phyloP scores from a whole-genome alignment of 2,113 vertebrate genomes.

The Myrmophylax atrothorax region DNA sequence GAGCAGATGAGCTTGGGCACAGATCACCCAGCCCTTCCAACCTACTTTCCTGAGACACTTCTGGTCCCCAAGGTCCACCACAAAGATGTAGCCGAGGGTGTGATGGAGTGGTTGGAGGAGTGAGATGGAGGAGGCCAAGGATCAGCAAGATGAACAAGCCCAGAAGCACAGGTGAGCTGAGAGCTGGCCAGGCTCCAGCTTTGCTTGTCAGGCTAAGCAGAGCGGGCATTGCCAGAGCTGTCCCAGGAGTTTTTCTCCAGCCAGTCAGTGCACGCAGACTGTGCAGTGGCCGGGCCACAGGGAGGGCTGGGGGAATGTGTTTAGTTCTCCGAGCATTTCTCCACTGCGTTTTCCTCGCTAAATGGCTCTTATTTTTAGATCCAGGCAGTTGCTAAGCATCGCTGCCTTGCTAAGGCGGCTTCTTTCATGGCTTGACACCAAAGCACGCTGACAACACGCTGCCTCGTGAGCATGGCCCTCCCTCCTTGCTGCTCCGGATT shows the following conservation, averaged over 20 bases:
- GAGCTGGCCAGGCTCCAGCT: not conserved
- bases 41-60: not conserved
- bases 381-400: conserved; percentile 72
- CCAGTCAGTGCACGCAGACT: not conserved
- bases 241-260: not conserved
- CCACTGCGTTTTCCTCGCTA: conserved; percentile 56
- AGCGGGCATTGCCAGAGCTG: not conserved
- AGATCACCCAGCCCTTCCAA: accelerated
- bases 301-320: not conserved
- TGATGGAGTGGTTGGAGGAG: not conserved
- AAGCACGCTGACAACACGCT: conserved; percentile 63
- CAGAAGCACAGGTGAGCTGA: not conserved
- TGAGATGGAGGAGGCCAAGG: not conserved
- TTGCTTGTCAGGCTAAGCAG: not conserved
- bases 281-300: accelerated
- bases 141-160: not conserved
- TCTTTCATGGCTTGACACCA: conserved; percentile 69
- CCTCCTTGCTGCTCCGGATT: not conserved
- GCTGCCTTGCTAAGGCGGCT: conserved; percentile 51
- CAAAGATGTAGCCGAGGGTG: not conserved
- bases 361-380: conserved; percentile 74
- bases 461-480: not conserved
- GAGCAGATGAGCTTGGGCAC: not conserved
- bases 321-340: conserved; percentile 45
- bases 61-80: not conserved